Base-by-base conservation (phyloP, 2,797 vertebrate genomes). In the Acipenser ruthenus region DNA sequence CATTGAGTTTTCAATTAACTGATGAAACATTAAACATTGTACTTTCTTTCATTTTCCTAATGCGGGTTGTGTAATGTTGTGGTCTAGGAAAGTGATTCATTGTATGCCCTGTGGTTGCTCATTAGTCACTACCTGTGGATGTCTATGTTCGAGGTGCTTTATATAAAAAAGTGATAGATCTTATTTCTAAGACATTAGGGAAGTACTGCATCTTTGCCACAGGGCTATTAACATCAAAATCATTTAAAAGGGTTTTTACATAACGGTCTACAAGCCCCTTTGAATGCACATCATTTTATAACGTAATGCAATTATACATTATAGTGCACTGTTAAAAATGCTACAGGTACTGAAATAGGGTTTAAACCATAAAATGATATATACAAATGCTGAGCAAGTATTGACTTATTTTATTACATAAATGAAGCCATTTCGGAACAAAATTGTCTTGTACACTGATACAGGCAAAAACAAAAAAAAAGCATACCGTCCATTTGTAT, bases 191-290 rank as follows among this genome's bases (percentile, higher is more conserved):
- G 55, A 58, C 55, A 58, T 58, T 58, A 58, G 55, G 13, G 13
- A 11, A 58, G 55, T 13, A 58, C 12, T 58, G 8, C 7, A 53
- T 58, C 55, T 58, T 58, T 58, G 55, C 55, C n/a, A 58, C 55
- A 58, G 55, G 55, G 11, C 55, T n/a, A n/a, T 58, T 58, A 9
- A 58, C 55, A 58, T 58, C 55, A 58, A 58, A 58, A 58, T n/a
- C 55, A 58, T 58, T 58, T 58, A 6, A 58, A 58, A 13, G 12
- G 12, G 55, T 37, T n/a, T 6, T 58, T n/a, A 58, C 13, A 58
- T 12, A 58, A 10, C 12, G 0, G 55, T 58, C 11, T n/a, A 6
- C 13, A 10, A 58, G 55, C 55, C 55, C 10, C 55, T 58, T 53
- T 58, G 55, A 6, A 58, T 58, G 6, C 12, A 12, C 12, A 3